Base-by-base conservation (phyloP, 2,888 invertebrate genomes). In the Cheiracanthium punctorium region DNA sequence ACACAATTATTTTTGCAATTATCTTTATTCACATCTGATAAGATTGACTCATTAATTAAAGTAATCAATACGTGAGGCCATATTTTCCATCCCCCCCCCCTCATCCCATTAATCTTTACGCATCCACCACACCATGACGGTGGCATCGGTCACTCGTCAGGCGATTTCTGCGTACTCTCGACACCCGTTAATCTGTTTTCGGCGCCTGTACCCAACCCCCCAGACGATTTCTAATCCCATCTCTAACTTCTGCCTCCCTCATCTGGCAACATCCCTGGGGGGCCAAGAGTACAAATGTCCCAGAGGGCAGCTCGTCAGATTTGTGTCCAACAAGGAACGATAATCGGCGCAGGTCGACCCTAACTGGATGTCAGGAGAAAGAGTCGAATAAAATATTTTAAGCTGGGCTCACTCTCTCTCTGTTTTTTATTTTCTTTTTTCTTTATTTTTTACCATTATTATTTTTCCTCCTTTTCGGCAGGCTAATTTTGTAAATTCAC, bases 81-180 rank as follows among this genome's bases (percentile, higher is more conserved):
- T n/a, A n/a, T 17, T 7, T 48, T 17, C 48, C 8, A 12, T 48
- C 2, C 24, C 24, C 4, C 1, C 58, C 7, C 14, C 48, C 48
- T 17, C 24, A 1, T 2, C 7, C 0, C 58, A 58, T 58, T 58
- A 58, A 58, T 58, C 58, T 58, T 58, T 24, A 24, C 58, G 17
- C 20, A 58, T 58, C 5, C 58, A 58, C 58, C 58, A 24, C 58
- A 24, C 58, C 58, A 17, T 58, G 58, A 58, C 58, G 58, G 58
- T 58, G 58, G 58, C 58, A 58, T 58, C 58, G 58, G 58, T 58
- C 58, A 58, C 58, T 58, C 58, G 58, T 58, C 58, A 58, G 58
- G 24, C 58, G 20, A 24, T 24, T 58, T 58, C 58, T 1, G 12
- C 12, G 24, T 24, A 24, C 58, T 58, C 58, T 58, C 58, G 20